Base-by-base conservation (phyloP, 2,888 invertebrate species). In the Hipparchia sbordonii region DNA sequence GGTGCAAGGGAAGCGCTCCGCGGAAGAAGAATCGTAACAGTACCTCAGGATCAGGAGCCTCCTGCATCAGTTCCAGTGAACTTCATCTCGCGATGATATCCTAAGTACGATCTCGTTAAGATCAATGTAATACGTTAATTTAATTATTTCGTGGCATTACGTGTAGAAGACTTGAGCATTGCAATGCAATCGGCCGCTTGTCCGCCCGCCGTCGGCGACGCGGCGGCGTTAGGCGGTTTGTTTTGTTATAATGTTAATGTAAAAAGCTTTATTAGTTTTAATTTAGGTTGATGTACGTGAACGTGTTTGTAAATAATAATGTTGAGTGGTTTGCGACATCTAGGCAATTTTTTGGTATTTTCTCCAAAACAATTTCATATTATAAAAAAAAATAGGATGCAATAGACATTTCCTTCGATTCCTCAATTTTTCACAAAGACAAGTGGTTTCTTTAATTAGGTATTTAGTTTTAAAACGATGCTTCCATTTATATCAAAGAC, bases 401-500 rank as follows among this genome's bases (percentile, higher is more conserved):
- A 63, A 84, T 82, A 86, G 82, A 76, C 80, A 78, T 82, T 82
- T 85, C 84, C 82, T 67, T 48, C 9, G 4, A 57, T 46, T 9
- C 45, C 13, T 57, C 13, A 57, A 57, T 48, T 67, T 48, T 57
- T 23, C 9, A 52, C 52, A 52, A 67, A 33, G 57, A 59, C 59
- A 69, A 75, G 48, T 51, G 65, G 69, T 77, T 77, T 82, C 80
- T 78, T 79, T 79, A 83, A 81, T 81, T 90, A 90, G 86, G 80
- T 86, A 84, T 83, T 92, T 92, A 91, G 87, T 89, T 93, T 84
- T 89, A 87, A 87, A 91, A 92, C 90, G 90, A 93, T 93, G 93
- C 93, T 93, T 93, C 93, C 93, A 93, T 89, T 92, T 88, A 92
- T 93, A 93, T 93, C 93, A 93, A 93, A 93, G 93, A 93, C 87